Base-by-base conservation (phyloP, 2,797 vertebrate species). In the Anabas testudineus region DNA sequence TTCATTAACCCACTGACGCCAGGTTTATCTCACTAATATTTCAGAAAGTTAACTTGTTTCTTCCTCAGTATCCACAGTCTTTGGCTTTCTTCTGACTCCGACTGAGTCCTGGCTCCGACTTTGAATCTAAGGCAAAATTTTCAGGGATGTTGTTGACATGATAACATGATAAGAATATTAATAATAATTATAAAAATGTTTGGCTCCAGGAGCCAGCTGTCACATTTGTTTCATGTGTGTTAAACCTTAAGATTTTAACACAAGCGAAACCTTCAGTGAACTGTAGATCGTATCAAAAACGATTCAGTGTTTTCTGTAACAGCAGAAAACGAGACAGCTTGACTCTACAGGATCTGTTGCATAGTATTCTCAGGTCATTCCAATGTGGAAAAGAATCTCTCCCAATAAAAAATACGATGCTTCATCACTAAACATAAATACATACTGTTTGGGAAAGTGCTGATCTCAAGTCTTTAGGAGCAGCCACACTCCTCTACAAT, bases 401-500 rank as follows among this genome's bases (percentile, higher is more conserved):
- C 77, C 75, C 56, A 71, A 67, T 67, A 36, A 65, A 61, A 67
- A 79, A 71, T 26, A 78, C 74, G 36, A 84, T 63, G 83, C 76
- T 81, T 91, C 60, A 74, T 78, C 89, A 84, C 62, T 79, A 87
- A 87, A 90, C 86, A 90, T 88, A 90, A 91, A 90, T 90, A 90
- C 81, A 87, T 32, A 90, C 88, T 52, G 54, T 67, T 54, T 57
- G 42, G 36, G 53, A 59, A 64, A 59, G 52, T 37, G 53, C 60
- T 52, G 21, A 53, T n/a, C 8, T 15, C 37, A 47, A 32, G 14
- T 7, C 19, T 45, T 72, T 66, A 98, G 0, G 96, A 98, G 80
- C 97, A 99, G 54, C 97, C 96, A 5, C 97, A 99, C 82, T 99
- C 97, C 60, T 99, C 97, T 83, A 99, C 97, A 1, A 99, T 96